phyloP scores from a whole-genome alignment of 2,888 invertebrate genomes.

The Thereva nobilitata region DNA sequence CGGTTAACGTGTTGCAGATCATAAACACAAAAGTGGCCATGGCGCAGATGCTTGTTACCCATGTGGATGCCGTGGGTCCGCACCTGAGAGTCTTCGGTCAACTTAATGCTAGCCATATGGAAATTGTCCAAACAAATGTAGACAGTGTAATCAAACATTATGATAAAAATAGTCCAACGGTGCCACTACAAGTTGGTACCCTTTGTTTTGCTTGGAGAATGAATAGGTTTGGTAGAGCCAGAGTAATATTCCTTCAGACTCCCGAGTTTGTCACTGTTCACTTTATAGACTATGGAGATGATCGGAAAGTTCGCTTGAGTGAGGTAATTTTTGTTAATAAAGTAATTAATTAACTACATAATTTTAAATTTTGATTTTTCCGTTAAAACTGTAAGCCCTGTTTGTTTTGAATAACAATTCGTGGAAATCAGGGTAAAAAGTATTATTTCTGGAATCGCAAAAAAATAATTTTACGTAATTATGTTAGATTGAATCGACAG shows the following conservation, averaged over 20 bases:
- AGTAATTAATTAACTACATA: neutral
- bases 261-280: constrained; percentile 40
- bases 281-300: constrained; percentile 32
- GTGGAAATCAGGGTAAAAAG: neutral
- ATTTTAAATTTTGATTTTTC: neutral
- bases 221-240: constrained; percentile 67
- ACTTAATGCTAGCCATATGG: constrained; percentile 51
- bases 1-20: no score
- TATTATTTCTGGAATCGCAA: no score
- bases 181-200: constrained; percentile 49
- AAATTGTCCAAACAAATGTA: constrained; percentile 50
- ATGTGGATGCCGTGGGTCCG: constrained; percentile 70
- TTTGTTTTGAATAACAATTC: neutral
- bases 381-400: neutral
- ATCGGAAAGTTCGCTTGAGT: neutral
- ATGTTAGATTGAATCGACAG: no score
- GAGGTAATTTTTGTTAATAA: constrained; percentile 10
- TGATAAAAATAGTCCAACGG: neutral
- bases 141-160: constrained; percentile 46
- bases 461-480: no score
- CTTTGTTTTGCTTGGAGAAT: constrained; percentile 63
- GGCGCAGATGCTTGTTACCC: constrained; percentile 62
- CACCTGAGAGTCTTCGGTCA: constrained; percentile 76
- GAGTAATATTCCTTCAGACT: constrained; percentile 61
- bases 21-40: neutral